A percentile compares a stretch with the other conserved stretches of the same genome.
phyloP scores from a whole-genome alignment of 2,797 vertebrate genomes.

The Sardinella longiceps region DNA sequence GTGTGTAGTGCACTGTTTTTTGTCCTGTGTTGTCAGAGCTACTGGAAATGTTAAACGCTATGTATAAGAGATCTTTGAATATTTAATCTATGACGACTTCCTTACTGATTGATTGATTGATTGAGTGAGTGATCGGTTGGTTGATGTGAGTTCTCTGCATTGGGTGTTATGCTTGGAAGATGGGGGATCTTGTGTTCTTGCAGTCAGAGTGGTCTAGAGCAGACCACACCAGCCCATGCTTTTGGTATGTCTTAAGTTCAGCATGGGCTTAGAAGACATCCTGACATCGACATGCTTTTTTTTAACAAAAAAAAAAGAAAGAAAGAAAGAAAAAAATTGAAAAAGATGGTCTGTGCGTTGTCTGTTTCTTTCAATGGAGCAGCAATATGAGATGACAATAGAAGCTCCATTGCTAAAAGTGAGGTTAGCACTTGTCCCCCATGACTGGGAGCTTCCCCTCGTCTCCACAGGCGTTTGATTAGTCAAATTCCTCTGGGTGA shows the following conservation, averaged over 20 bases:
- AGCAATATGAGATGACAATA: background rate
- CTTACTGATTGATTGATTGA: background rate
- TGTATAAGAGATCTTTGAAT: background rate
- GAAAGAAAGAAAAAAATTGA: background rate
- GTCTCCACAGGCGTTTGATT: background rate
- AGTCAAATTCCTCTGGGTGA: background rate
- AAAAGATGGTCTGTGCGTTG: background rate
- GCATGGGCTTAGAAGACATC: background rate
- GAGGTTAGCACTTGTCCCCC: background rate
- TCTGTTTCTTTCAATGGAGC: background rate
- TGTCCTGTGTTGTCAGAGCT: slow-evolving; percentile 9
- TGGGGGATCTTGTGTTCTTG: background rate
- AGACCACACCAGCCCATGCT: background rate
- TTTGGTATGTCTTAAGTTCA: background rate
- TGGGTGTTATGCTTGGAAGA: background rate
- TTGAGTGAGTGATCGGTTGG: background rate
- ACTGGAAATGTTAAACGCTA: background rate
- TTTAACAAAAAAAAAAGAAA: no score
- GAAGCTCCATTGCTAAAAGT: background rate
- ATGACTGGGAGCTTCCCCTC: background rate
- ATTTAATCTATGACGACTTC: background rate
- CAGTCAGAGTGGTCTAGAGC: background rate
- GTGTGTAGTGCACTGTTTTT: slow-evolving; percentile 11
- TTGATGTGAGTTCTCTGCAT: slow-evolving; percentile 1
- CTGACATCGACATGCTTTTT: background rate